A percentile compares a stretch with the other conserved stretches of the same genome.
These are phyloP conservation scores for Pithys albifrons DNA, from an alignment of 2,113 vertebrate genomes.

Conservation along the genomic window DNA sequence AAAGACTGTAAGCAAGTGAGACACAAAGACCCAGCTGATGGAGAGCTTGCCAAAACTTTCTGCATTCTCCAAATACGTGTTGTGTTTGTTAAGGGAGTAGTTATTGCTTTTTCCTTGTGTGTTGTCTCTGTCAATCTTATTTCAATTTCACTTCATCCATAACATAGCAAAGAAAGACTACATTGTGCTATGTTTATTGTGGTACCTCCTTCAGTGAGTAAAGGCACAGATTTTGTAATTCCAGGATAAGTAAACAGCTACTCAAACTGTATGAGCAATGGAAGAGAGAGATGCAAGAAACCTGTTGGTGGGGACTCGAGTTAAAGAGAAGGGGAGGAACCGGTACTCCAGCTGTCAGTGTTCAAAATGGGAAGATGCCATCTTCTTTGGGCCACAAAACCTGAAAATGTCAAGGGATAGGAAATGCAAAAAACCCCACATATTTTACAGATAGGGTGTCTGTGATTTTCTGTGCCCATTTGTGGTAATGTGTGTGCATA, in stretches of 20 bases:
- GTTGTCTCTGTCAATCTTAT: neutral
- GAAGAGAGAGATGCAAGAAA: neutral
- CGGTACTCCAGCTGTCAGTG: neutral
- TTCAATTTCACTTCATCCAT: neutral
- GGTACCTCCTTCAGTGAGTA: neutral
- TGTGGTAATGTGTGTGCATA: neutral
- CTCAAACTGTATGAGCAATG: neutral
- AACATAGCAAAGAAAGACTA: neutral
- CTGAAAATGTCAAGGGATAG: neutral
- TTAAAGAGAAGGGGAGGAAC: neutral
- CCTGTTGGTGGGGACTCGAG: neutral
- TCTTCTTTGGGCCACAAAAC: neutral
- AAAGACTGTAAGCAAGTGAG: neutral
- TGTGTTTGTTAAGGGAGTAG: neutral
- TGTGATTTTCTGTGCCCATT: neutral
- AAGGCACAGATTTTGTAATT: neutral
- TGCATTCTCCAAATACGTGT: rapidly evolving
- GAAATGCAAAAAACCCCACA: rapidly evolving
- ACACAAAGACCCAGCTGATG: neutral
- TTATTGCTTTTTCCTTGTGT: neutral
- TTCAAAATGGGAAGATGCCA: neutral
- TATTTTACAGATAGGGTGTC: neutral
- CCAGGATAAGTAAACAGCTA: neutral
- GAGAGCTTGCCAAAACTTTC: neutral
- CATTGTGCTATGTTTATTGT: neutral